Evolutionary conservation across 2,888 invertebrate genomes (phyloP).

Genomic region (Buathra laborator): DNA sequence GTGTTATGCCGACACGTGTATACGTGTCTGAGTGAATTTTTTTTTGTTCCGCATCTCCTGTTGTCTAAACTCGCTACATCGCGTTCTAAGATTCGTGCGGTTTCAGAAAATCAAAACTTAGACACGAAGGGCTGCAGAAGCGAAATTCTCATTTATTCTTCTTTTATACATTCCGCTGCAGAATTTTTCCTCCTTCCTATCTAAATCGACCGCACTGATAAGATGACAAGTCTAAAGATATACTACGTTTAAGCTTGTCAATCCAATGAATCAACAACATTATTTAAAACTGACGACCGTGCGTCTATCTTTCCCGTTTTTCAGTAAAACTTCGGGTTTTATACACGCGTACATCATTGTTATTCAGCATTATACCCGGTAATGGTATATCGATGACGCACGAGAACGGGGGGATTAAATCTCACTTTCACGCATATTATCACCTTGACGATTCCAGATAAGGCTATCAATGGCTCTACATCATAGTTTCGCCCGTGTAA

Average conservation of each 20-base stretch:
- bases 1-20: no score
- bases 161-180: neutral
- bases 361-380: slow-evolving; percentile 28
- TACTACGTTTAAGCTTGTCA: neutral
- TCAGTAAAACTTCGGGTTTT: neutral
- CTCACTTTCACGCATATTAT: slow-evolving; percentile 57
- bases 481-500: neutral
- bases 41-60: no score
- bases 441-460: slow-evolving; percentile 58
- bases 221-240: slow-evolving; percentile 19
- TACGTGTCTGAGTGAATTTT: no score
- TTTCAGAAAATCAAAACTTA: no score
- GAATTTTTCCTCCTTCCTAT: neutral
- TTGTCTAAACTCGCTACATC: no score
- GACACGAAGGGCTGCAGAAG: no score
- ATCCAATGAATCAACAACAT: slow-evolving; percentile 23
- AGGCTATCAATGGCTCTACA: slow-evolving; percentile 50
- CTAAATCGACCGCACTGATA: slow-evolving; percentile 4
- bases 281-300: slow-evolving; percentile 46
- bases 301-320: slow-evolving; percentile 4
- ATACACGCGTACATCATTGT: slow-evolving; percentile 21
- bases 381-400: slow-evolving; percentile 62
- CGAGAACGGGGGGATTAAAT: slow-evolving; percentile 50
- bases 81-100: no score
- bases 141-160: neutral